Evolutionary conservation across 2,797 vertebrate genomes (phyloP), one percentile per base, ranked within the genome.

Genomic region (Lagorchestes hirsutus): DNA sequence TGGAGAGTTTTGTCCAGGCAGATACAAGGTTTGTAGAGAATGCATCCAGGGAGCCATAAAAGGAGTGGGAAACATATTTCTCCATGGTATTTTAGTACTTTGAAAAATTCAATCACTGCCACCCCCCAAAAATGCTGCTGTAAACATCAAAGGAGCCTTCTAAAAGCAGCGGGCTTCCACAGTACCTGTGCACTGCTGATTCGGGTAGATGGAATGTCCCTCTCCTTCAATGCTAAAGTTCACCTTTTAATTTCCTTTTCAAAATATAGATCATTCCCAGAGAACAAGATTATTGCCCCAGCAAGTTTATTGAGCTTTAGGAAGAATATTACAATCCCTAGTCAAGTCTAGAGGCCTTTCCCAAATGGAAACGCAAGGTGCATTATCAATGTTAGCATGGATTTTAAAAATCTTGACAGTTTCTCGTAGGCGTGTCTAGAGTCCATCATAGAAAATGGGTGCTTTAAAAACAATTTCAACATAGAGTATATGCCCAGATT

Each of bases 11-110:
- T 98, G 98, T 98, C 97, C 98, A 97, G 98, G 97, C 98, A 99
- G 98, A 99, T 98, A 98, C 97, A 97, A 97, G 94, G 97, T 98
- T 98, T 98, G 98, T 98, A 98, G 94, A 98, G 97, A 98, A 98
- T 97, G 97, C 96, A 98, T 96, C 98, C 92, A 95, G 98, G 98
- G 98, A 99, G 97, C 98, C 96, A 98, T 99, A 98, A 99, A 99
- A 97, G 97, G 98, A 98, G 98, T 98, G 98, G 98, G 98, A 99
- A 99, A 98, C 98, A 98, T 99, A 98, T 99, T 98, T 99, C 98
- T 98, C 98, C 1, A 29, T 97, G 98, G 97, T 98, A 99, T 99
- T 99, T 99, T 99, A 99, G 98, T 98, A 98, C 97, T 98, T 98
- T 1, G 96, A 98, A 99, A 99, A 99, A 98, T 98, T 98, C 98